These are phyloP conservation scores for Betta splendens DNA, from an alignment of 2,797 vertebrate genomes.

Conservation along the genomic window DNA sequence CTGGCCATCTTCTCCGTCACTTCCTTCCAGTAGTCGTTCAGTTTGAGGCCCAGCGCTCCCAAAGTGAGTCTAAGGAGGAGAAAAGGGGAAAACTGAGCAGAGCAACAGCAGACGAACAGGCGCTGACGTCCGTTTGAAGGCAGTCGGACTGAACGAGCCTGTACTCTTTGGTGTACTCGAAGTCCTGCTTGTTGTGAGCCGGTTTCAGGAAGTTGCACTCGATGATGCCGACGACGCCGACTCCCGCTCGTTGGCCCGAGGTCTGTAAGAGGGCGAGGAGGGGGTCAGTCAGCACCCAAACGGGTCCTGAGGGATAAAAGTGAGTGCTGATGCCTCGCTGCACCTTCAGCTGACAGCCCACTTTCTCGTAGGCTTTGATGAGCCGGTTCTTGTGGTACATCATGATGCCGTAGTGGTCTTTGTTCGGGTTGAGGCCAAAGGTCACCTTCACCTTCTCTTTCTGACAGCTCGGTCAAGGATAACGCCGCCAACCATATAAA, in stretches of 20 bases:
- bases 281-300: background rate
- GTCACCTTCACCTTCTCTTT: slow-evolving; percentile 86
- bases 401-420: slow-evolving; percentile 83
- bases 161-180: slow-evolving; percentile 89
- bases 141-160: slow-evolving; percentile 70
- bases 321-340: background rate
- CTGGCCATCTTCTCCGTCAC: slow-evolving; percentile 77
- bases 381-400: slow-evolving; percentile 88
- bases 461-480: slow-evolving; percentile 71
- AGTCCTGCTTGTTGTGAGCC: slow-evolving; percentile 88
- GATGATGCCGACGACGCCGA: slow-evolving; percentile 85
- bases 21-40: slow-evolving; percentile 85
- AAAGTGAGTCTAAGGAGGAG: slow-evolving; percentile 73
- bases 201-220: slow-evolving; percentile 88
- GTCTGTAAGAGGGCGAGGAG: slow-evolving; percentile 54
- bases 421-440: slow-evolving; percentile 83
- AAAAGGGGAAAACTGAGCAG: background rate
- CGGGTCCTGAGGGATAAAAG: too few relatives aligned
- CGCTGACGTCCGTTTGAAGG: too few relatives aligned
- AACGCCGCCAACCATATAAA: slow-evolving; percentile 4
- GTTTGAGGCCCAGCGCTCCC: slow-evolving; percentile 82
- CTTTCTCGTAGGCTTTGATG: slow-evolving; percentile 86
- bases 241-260: slow-evolving; percentile 75
- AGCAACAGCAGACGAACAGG: background rate
- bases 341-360: slow-evolving; percentile 86